These are phyloP conservation scores for Melanophora roralis DNA, from an alignment of 2,888 invertebrate species.

Conservation along the genomic window DNA sequence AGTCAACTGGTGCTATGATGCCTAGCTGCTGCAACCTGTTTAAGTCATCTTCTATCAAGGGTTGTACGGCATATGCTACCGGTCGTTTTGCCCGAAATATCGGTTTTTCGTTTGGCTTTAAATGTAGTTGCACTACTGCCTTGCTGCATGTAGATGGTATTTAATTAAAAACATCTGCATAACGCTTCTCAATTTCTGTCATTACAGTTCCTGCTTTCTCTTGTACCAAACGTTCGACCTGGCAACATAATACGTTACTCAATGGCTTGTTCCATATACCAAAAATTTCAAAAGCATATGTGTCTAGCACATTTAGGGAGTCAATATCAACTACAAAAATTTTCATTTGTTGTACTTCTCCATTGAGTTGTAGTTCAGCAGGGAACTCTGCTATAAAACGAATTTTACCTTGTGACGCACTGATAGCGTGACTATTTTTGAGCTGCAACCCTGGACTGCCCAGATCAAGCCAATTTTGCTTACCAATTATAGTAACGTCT, in stretches of 20 bases:
- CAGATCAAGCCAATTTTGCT: background rate
- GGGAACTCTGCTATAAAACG: conserved; percentile 3
- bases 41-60: conserved; percentile 8
- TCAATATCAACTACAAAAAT: no score
- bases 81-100: conserved; percentile 17
- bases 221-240: background rate
- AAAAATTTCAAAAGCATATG: conserved; percentile 9
- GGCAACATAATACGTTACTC: conserved; percentile 1
- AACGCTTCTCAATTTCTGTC: background rate
- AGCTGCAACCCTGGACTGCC: background rate
- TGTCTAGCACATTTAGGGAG: no score
- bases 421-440: no score
- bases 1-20: conserved; percentile 1
- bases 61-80: conserved; percentile 4
- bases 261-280: conserved; percentile 18
- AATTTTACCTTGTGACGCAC: conserved; percentile 1
- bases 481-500: conserved; percentile 5
- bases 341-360: no score
- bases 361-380: background rate
- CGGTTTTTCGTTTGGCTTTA: background rate
- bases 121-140: background rate
- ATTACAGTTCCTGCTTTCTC: background rate
- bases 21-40: conserved; percentile 7
- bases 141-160: conserved; percentile 1
- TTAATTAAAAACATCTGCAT: background rate